Conservation (phyloP, 1,140 invertebrate species). For the Anastatus disparis region DNA sequence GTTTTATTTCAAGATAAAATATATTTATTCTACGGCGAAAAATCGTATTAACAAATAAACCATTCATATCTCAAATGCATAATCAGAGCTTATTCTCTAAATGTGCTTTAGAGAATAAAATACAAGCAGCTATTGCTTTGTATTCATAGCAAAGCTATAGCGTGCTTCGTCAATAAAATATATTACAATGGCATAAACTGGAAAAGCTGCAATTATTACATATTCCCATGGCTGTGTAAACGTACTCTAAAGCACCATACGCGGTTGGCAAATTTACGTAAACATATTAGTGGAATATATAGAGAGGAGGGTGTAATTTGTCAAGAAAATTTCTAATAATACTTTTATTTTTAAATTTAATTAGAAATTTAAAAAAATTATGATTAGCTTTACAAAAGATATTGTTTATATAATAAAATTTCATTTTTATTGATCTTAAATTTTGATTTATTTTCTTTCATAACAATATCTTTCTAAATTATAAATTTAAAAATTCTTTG, state of each 20-base stretch:
- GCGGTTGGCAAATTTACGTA: conserved; percentile 18
- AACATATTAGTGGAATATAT: conserved; percentile 6
- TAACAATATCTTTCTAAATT: too few species aligned
- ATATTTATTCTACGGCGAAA: not conserved
- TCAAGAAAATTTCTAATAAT: not conserved
- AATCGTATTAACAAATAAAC: not conserved
- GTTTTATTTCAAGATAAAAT: conserved; percentile 2
- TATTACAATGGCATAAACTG: not conserved
- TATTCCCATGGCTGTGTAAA: conserved; percentile 60
- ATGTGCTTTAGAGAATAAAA: conserved; percentile 2
- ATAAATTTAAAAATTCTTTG: not conserved
- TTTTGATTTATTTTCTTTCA: not conserved
- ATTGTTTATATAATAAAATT: not conserved
- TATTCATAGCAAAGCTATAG: conserved; percentile 16
- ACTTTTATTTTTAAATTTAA: not conserved
- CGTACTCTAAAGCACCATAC: conserved; percentile 49
- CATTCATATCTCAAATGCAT: conserved; percentile 31
- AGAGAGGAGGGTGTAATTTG: not conserved
- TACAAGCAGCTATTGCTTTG: conserved; percentile 27
- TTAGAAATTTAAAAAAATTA: not conserved
- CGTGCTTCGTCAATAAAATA: not conserved
- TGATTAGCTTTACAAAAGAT: not conserved
- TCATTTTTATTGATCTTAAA: not conserved
- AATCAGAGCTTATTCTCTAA: conserved; percentile 24
- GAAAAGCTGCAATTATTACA: conserved; percentile 31